These are phyloP conservation scores for Protonemura montana DNA, from an alignment of 2,888 invertebrate genomes.

Conservation along the genomic window DNA sequence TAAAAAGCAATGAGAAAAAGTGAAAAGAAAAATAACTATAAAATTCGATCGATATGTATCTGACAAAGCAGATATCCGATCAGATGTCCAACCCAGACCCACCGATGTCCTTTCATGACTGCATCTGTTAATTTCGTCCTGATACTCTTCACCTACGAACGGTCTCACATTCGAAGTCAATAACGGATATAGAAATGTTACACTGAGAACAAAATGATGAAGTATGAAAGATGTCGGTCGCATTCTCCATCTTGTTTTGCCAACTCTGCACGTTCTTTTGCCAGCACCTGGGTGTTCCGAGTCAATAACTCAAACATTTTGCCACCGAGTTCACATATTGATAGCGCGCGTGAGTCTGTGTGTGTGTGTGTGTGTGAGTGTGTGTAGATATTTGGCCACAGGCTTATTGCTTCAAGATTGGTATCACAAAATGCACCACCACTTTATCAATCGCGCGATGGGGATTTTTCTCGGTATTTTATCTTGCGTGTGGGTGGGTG, in stretches of 20 bases:
- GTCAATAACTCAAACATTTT: conserved; percentile 9
- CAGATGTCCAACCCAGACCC: neutral
- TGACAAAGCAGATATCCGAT: neutral
- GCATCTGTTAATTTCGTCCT: neutral
- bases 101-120: neutral
- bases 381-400: neutral
- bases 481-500: conserved; percentile 22
- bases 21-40: neutral
- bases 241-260: neutral
- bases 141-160: neutral
- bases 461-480: conserved; percentile 25
- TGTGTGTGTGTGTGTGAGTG: too few relatives aligned
- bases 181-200: neutral
- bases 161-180: neutral
- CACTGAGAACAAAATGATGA: neutral
- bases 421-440: neutral
- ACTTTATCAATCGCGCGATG: conserved; percentile 30
- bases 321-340: neutral
- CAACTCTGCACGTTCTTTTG: neutral
- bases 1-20: neutral
- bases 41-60: neutral
- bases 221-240: neutral
- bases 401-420: neutral
- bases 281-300: neutral
- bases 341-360: too few relatives aligned